phyloP scores from a whole-genome alignment of 92 coral and sea anemone species.

The Scolanthus callimorphus region DNA sequence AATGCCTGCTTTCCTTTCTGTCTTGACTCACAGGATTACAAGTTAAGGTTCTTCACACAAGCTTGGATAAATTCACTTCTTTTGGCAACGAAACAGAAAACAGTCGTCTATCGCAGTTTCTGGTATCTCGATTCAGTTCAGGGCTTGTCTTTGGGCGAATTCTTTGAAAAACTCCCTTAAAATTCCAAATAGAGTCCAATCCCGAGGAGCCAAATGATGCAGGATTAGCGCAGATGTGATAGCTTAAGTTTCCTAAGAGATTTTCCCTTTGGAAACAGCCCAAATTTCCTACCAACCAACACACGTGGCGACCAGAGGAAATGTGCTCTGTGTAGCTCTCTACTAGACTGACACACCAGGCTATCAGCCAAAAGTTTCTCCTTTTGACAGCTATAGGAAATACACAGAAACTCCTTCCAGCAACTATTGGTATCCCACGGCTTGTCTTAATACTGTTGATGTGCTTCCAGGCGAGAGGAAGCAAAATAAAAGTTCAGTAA shows the following conservation, averaged over 20 bases:
- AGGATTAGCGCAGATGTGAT: too few relatives aligned
- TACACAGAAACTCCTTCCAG: slow-evolving; percentile 2
- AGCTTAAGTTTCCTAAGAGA: slow-evolving; percentile 21
- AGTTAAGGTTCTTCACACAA: slow-evolving; percentile 11
- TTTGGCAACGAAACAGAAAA: slow-evolving; percentile 35
- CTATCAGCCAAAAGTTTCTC: slow-evolving; percentile 15
- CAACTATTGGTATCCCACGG: background rate
- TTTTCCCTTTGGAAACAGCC: slow-evolving; percentile 27
- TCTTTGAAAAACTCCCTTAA: slow-evolving; percentile 6
- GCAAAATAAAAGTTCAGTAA: slow-evolving; percentile 2
- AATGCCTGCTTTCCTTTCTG: slow-evolving; percentile 15
- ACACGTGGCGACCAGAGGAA: slow-evolving; percentile 88
- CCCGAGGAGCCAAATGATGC: too few relatives aligned
- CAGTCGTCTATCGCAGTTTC: slow-evolving; percentile 35
- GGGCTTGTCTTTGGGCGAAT: slow-evolving; percentile 35
- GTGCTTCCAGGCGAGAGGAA: background rate
- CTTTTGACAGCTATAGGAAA: slow-evolving; percentile 15
- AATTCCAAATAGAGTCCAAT: slow-evolving; percentile 19
- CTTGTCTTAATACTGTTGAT: background rate
- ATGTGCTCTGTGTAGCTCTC: too few relatives aligned
- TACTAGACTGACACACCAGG: slow-evolving; percentile 5
- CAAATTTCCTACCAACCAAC: slow-evolving; percentile 77
- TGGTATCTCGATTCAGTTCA: slow-evolving; percentile 11
- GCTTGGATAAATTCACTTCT: slow-evolving; percentile 29
- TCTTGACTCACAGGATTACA: slow-evolving; percentile 19